Evolutionary conservation across 2,888 invertebrate genomes (phyloP).

Genomic region (Julus scandinavius): DNA sequence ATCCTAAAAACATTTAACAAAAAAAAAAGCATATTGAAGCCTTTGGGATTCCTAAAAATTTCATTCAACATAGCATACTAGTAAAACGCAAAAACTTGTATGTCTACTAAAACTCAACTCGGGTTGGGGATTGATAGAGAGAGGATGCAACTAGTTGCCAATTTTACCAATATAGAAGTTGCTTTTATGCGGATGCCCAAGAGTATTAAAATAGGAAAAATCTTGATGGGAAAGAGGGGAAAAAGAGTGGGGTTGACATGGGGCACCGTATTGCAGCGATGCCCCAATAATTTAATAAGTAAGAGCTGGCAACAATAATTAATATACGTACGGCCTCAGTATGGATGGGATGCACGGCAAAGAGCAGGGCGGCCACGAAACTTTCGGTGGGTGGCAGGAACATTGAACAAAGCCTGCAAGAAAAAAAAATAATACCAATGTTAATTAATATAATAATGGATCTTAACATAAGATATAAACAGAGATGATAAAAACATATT

Average conservation of each 20-base stretch:
- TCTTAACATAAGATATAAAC: too few relatives aligned
- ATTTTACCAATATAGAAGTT: background rate
- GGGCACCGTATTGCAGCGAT: background rate
- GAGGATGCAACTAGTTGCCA: constrained; percentile 20
- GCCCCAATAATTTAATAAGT: constrained; percentile 51
- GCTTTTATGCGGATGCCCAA: constrained; percentile 31
- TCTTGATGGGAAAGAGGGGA: background rate
- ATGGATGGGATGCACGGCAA: constrained; percentile 96
- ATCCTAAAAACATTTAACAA: background rate
- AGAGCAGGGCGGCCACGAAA: constrained; percentile 90
- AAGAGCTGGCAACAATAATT: constrained; percentile 29
- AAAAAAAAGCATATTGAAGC: background rate
- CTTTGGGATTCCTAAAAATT: background rate
- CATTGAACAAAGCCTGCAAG: constrained; percentile 75
- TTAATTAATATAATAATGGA: background rate
- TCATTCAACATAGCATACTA: background rate
- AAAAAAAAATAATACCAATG: background rate
- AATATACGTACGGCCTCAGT: constrained; percentile 88
- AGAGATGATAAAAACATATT: background rate
- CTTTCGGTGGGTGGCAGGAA: constrained; percentile 85
- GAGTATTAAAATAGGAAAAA: constrained; percentile 38
- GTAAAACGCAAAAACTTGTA: background rate
- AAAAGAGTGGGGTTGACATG: background rate
- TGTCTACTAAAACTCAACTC: background rate
- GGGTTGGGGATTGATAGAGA: background rate